Conservation (phyloP, 2,888 invertebrate species). For the Meta bourneti region DNA sequence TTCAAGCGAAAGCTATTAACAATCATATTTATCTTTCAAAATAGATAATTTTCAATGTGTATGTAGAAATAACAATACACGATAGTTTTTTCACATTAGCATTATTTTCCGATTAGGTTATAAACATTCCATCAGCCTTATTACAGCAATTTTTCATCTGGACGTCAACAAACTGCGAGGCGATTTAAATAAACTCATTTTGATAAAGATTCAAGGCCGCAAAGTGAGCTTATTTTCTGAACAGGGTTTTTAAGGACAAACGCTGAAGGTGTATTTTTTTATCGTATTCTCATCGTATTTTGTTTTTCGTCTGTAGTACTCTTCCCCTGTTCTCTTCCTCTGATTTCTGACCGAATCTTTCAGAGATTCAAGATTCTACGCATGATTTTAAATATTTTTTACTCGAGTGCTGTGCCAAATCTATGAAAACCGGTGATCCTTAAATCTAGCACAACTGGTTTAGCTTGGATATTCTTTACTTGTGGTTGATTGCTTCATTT, state of each 20-base stretch:
- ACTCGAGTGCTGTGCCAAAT: conserved; percentile 32
- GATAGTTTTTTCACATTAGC: neutral
- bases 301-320: neutral
- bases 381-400: conserved; percentile 1
- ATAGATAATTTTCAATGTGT: too few species aligned
- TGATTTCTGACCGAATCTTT: neutral
- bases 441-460: neutral
- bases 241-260: neutral
- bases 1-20: too few species aligned
- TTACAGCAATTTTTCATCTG: too few species aligned
- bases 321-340: neutral
- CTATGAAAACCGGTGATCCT: neutral
- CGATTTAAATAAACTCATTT: neutral
- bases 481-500: neutral
- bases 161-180: too few species aligned
- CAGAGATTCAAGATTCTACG: neutral
- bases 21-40: too few species aligned
- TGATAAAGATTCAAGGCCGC: neutral
- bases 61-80: neutral
- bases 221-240: neutral
- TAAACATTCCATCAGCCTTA: too few species aligned
- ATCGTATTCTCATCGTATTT: conserved; percentile 14
- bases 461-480: neutral
- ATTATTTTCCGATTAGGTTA: neutral
- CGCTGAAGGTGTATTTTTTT: conserved; percentile 10